Conservation (phyloP, 2,797 vertebrate genomes). For the Phalloptychus januarius region DNA sequence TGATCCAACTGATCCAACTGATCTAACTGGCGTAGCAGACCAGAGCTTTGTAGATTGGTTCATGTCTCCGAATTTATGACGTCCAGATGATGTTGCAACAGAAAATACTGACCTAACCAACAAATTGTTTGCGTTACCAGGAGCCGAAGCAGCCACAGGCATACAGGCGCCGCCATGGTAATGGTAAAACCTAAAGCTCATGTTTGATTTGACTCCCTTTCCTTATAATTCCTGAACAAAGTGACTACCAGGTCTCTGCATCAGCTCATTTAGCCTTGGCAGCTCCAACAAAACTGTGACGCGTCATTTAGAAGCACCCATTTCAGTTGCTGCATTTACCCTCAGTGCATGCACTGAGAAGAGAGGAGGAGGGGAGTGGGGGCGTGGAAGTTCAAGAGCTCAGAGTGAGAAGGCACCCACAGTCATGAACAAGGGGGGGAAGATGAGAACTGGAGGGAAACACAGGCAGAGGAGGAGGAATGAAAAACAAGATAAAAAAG, state of each 20-base stretch:
- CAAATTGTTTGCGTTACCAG: no score
- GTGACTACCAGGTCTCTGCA: constrained; percentile 65
- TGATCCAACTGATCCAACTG: no score
- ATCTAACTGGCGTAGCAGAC: no score
- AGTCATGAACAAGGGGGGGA: constrained; percentile 45
- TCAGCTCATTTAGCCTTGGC: constrained; percentile 15
- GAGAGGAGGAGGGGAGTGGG: constrained; percentile 18
- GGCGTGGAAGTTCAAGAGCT: constrained; percentile 63
- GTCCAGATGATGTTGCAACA: no score
- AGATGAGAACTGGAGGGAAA: constrained; percentile 52
- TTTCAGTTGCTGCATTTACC: constrained; percentile 46
- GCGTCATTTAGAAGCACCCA: constrained; percentile 23
- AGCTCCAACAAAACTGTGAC: constrained; percentile 20
- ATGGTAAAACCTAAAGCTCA: constrained; percentile 8
- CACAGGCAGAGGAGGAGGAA: constrained; percentile 39
- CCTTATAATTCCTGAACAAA: constrained; percentile 48
- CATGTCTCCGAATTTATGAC: no score
- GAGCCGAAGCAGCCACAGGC: no score
- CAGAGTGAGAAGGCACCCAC: constrained; percentile 74
- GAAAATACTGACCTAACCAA: no score
- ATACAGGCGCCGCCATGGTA: no score
- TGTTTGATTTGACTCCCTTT: constrained; percentile 61
- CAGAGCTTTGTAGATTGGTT: no score
- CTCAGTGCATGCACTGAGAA: constrained; percentile 32
- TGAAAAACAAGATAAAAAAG: constrained; percentile 65